Evolutionary conservation across 2,113 vertebrate genomes (phyloP).

Genomic region (Haemorhous mexicanus): DNA sequence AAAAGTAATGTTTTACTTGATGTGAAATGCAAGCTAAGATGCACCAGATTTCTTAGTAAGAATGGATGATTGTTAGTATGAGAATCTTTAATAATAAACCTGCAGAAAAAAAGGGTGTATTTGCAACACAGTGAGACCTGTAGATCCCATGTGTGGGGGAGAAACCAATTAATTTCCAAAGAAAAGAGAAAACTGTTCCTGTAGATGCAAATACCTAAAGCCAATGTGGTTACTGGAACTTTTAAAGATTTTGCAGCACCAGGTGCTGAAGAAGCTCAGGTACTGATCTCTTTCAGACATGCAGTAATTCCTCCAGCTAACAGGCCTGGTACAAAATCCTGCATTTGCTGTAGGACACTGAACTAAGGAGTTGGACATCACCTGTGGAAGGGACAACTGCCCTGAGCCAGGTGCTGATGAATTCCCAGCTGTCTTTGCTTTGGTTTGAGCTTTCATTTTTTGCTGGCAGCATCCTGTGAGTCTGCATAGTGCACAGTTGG

Average conservation of each 20-base stretch:
- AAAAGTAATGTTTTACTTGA: not conserved
- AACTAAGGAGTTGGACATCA: conserved; percentile 4
- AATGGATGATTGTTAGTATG: not conserved
- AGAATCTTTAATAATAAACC: not conserved
- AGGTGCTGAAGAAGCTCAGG: not conserved
- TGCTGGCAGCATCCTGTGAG: not conserved
- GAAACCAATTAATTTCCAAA: not conserved
- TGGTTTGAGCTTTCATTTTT: not conserved
- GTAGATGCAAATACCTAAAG: not conserved
- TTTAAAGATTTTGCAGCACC: not conserved
- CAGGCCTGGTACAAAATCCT: not conserved
- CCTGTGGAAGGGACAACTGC: not conserved
- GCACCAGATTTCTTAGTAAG: not conserved
- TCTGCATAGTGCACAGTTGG: not conserved
- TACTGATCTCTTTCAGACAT: not conserved
- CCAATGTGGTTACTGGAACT: not conserved
- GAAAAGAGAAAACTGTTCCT: not conserved
- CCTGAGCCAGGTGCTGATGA: conserved; percentile 33
- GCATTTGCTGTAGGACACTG: not conserved
- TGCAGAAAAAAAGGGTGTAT: not conserved
- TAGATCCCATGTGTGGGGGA: not conserved
- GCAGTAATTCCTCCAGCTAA: not conserved
- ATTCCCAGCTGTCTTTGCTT: not conserved
- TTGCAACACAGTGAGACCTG: not conserved
- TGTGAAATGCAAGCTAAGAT: not conserved